Evolutionary conservation across 1,140 invertebrate species (phyloP), one percentile per base, ranked within the genome.

Genomic region (Pissodes strobi): DNA sequence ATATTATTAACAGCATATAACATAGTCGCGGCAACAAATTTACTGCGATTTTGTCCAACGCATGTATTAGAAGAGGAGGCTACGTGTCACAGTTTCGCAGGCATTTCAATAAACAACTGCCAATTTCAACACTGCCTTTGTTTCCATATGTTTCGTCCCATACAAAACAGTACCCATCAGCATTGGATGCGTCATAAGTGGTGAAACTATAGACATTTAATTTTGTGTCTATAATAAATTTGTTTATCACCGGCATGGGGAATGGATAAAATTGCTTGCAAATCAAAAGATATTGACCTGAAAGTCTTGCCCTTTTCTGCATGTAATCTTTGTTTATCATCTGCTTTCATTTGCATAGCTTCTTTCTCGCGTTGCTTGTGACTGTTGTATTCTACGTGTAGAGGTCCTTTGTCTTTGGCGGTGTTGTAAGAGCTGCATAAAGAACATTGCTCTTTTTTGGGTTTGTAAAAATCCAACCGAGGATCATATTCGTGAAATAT

Each of bases 391-490:
- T 34, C 30, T 34, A 8, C 30, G 6, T 34, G 30, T 34, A 34
- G n/a, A n/a, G 30, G 30, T 34, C n/a, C 30, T n/a, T n/a, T n/a
- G n/a, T n/a, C n/a, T n/a, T n/a, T n/a, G n/a, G 53, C 37, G 4
- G 0, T 39, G 1, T 41, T 17, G 1, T 39, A 41, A 6, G 19
- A 0, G n/a, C 41, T 56, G 18, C 51, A 53, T 1, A 1, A 0
- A 34, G 18, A 37, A 8, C 51, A 53, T 8, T 53, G 27, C 18
- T 53, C 27, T 34, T 41, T 56, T 19, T 56, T 56, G 21, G 56
- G 39, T 23, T 25, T 19, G 19, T 2, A 3, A 45, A 58, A 58
- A 46, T 1, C n/a, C n/a, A 18, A 58, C 15, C 3, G 0, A 27
- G 22, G 22, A 2, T 17, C 22, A 27, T 12, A 45, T 9, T 45